These are phyloP conservation scores for Sisor rabdophorus DNA, from an alignment of 2,113 vertebrate genomes.

Conservation along the genomic window DNA sequence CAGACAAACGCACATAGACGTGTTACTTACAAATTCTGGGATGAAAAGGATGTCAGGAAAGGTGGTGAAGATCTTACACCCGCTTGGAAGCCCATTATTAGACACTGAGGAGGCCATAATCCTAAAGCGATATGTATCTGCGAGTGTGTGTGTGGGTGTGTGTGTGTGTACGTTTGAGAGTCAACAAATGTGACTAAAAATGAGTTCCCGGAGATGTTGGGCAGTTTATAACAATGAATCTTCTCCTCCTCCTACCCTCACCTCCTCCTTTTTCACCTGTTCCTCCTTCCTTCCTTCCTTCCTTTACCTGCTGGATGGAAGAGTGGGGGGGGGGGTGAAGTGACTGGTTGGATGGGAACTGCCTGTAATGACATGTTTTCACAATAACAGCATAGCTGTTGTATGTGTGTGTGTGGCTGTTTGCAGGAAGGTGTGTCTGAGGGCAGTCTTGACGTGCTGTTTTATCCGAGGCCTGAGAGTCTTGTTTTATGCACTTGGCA, in stretches of 20 bases:
- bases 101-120: slow-evolving; percentile 64
- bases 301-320: not conserved
- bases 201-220: not conserved
- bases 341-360: slow-evolving; percentile 17
- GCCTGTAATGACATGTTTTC: slow-evolving; percentile 6
- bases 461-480: not conserved
- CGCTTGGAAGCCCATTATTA: slow-evolving; percentile 55
- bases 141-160: not conserved
- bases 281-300: slow-evolving; percentile 2
- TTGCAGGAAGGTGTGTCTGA: not conserved
- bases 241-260: not conserved
- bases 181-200: not conserved
- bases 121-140: slow-evolving; percentile 33
- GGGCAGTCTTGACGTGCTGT: not conserved
- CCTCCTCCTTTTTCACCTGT: slow-evolving; percentile 6
- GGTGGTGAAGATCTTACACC: slow-evolving; percentile 59
- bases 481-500: not conserved
- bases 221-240: slow-evolving; percentile 29
- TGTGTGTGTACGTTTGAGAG: not conserved
- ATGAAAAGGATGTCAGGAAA: slow-evolving; percentile 70
- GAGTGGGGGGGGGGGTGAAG: not conserved
- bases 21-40: slow-evolving; percentile 69
- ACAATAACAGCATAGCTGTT: slow-evolving; percentile 29
- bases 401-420: not conserved
- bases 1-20: not conserved